Base-by-base conservation (phyloP, 92 coral and sea anemone species). In the Epizoanthus illoricatus region DNA sequence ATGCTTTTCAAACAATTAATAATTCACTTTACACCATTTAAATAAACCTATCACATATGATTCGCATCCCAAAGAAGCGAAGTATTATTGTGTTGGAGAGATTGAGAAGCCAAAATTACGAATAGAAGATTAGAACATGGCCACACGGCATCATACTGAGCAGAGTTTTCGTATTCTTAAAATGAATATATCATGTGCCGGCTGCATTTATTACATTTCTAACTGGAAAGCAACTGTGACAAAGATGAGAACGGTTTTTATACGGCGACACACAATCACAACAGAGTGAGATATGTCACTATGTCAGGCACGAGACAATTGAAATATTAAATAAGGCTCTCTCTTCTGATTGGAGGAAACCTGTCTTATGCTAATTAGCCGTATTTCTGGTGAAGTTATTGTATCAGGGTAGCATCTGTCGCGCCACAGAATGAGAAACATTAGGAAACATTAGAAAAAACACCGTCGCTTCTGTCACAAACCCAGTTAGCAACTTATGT, bases 401-500 rank as follows among this genome's bases (percentile, higher is more conserved):
- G 89, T 90, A 90, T 84, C 85, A 54, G 66, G 79, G 75, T 87
- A 75, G 85, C 97, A 91, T 93, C 97, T 93, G 97, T 85, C 67
- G 80, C 20, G 80, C 89, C 90, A 85, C 88, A 79, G 88, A 93
- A 84, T 88, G 82, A 81, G 86, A 83, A 86, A 88, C 94, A 93
- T 90, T 87, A 93, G 62, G 81, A 64, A 81, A 80, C 79, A 83
- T 62, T 75, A 81, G 74, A 65, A 64, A 76, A 88, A 85, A 81
- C 88, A 87, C 80, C 82, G 85, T 80, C 86, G 82, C 88, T 80
- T 80, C 81, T 79, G 86, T 88, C 88, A 87, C 82, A 58, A 76
- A 62, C 86, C 72, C 72, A 66, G 82, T 72, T 84, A 86, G 81
- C 85, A 78, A 49, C 91, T 76, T 87, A 84, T 88, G 91, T 88